These are phyloP conservation scores for Imbricaverruca yamaguchii DNA, from an alignment of 2,888 invertebrate species.

Conservation along the genomic window DNA sequence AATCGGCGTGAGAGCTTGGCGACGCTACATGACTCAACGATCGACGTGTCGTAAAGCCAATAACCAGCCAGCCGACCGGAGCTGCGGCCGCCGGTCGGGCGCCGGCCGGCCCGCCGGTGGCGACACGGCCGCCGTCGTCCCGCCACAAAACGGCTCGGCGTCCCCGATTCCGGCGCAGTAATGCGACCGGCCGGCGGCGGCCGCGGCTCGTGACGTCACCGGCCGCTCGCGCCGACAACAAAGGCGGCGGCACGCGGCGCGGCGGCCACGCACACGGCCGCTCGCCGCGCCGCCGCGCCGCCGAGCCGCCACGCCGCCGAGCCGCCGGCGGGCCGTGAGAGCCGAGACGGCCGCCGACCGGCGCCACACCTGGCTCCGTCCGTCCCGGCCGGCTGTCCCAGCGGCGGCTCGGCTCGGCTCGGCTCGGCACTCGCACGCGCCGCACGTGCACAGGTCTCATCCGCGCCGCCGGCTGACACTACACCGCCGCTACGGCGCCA, in stretches of 20 bases:
- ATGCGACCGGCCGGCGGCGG: neutral
- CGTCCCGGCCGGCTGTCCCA: no score
- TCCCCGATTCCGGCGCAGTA: neutral
- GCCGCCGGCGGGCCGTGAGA: conserved; percentile 5
- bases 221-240: conserved; percentile 17
- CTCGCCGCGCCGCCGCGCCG: neutral
- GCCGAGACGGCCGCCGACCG: conserved; percentile 2
- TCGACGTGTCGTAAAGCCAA: no score
- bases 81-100: neutral
- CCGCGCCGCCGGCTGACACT: no score
- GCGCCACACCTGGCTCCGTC: conserved; percentile 1
- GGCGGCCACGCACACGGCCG: neutral
- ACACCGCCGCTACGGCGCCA: no score
- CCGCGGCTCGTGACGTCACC: neutral
- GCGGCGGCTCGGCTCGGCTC: no score
- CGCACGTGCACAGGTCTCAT: no score
- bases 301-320: conserved; percentile 18
- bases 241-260: conserved; percentile 21
- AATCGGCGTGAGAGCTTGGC: no score
- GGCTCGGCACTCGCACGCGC: no score
- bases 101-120: neutral
- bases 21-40: no score
- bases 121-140: neutral
- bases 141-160: conserved; percentile 1
- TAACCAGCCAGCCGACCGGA: no score